Evolutionary conservation across 2,113 vertebrate genomes (phyloP).

Genomic region (Blennius ocellaris): DNA sequence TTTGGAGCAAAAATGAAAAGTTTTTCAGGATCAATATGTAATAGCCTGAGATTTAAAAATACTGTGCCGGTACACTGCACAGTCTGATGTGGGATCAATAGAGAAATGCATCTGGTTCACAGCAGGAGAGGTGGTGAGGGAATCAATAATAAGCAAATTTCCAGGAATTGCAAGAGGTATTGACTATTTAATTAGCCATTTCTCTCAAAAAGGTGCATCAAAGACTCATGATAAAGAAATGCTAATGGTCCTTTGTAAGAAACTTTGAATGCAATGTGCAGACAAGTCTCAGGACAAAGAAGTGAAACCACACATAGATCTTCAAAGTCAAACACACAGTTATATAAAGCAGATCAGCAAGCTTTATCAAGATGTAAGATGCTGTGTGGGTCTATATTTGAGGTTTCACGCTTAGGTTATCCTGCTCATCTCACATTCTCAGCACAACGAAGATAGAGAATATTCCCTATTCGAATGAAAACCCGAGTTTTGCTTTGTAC

Average conservation of each 20-base stretch:
- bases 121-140: slow-evolving; percentile 67
- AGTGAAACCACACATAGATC: neutral
- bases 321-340: slow-evolving; percentile 7
- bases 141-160: slow-evolving; percentile 87
- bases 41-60: slow-evolving; percentile 82
- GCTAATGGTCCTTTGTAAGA: slow-evolving; percentile 55
- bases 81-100: slow-evolving; percentile 80
- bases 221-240: slow-evolving; percentile 60
- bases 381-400: neutral
- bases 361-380: neutral
- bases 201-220: slow-evolving; percentile 72
- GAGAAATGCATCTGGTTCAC: slow-evolving; percentile 79
- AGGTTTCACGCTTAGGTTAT: neutral
- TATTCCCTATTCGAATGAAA: no score
- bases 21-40: slow-evolving; percentile 81
- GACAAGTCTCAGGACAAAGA: slow-evolving; percentile 38
- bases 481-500: no score
- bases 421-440: neutral
- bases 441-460: no score
- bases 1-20: slow-evolving; percentile 77
- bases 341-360: neutral
- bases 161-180: slow-evolving; percentile 77
- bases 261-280: slow-evolving; percentile 28
- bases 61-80: slow-evolving; percentile 78
- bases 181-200: slow-evolving; percentile 81